phyloP scores from a whole-genome alignment of 2,888 invertebrate genomes.

The Vanessa cardui region DNA sequence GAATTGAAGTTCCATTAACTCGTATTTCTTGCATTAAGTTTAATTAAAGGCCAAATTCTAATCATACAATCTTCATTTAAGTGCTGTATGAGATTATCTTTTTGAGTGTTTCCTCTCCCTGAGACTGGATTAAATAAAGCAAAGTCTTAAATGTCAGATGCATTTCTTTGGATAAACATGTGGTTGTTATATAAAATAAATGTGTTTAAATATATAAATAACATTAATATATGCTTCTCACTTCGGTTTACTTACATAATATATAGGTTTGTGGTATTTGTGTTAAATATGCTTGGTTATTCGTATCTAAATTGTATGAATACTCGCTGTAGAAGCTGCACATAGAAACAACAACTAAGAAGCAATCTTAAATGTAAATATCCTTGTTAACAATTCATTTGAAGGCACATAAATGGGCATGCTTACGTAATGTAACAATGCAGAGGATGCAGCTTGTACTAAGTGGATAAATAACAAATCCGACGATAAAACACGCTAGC shows the following conservation, averaged over 20 bases:
- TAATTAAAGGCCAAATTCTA: slow-evolving; percentile 12
- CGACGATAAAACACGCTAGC: slow-evolving; percentile 37
- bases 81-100: slow-evolving; percentile 16
- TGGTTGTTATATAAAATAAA: background rate
- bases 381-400: slow-evolving; percentile 39
- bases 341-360: slow-evolving; percentile 25
- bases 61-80: background rate
- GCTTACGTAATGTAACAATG: slow-evolving; percentile 42
- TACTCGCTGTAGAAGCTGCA: background rate
- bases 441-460: slow-evolving; percentile 43
- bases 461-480: slow-evolving; percentile 46
- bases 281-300: too few relatives aligned
- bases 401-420: slow-evolving; percentile 36
- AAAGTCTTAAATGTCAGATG: slow-evolving; percentile 32
- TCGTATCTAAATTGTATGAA: background rate
- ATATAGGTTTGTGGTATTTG: background rate
- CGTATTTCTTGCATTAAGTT: slow-evolving; percentile 7
- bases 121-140: slow-evolving; percentile 25
- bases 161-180: slow-evolving; percentile 23
- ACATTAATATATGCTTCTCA: background rate
- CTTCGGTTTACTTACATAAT: background rate
- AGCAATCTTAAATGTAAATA: slow-evolving; percentile 33
- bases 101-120: slow-evolving; percentile 21
- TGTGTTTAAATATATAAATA: background rate
- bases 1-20: background rate